These are phyloP conservation scores for Neolamprologus kungweensis DNA, from an alignment of 2,113 vertebrate genomes.

Conservation along the genomic window DNA sequence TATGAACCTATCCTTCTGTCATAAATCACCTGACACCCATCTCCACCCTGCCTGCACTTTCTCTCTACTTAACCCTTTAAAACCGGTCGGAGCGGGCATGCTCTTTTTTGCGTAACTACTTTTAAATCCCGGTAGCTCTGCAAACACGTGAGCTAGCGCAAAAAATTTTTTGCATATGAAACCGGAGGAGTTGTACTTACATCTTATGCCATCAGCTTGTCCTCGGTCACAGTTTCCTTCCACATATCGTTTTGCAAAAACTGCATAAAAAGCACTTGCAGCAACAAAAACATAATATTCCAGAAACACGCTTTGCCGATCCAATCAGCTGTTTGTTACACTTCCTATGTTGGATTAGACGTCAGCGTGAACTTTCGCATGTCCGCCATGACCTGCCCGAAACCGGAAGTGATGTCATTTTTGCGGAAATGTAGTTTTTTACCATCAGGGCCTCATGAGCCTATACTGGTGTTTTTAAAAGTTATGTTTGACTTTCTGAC, in stretches of 20 bases:
- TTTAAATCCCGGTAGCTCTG: fast-evolving
- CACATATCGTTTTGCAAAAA: no score
- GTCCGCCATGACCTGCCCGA: fast-evolving
- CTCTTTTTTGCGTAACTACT: fast-evolving
- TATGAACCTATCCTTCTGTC: background rate
- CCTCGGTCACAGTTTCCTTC: no score
- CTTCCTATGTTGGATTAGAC: fast-evolving
- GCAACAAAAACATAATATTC: fast-evolving
- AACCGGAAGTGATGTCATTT: fast-evolving
- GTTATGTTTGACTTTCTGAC: fast-evolving
- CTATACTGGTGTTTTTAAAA: no score
- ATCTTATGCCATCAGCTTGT: no score
- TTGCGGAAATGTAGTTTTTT: no score
- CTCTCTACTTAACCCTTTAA: background rate
- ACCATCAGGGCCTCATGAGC: no score
- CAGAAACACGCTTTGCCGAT: fast-evolving
- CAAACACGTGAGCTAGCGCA: fast-evolving
- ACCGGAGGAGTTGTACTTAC: fast-evolving
- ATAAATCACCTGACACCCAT: background rate
- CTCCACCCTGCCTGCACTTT: background rate
- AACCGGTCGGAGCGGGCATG: fast-evolving
- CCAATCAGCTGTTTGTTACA: fast-evolving
- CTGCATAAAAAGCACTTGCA: fast-evolving
- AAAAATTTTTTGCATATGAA: fast-evolving
- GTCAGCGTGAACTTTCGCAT: fast-evolving